Base-by-base conservation (phyloP, 1,140 invertebrate species). In the Hyles euphorbiae region DNA sequence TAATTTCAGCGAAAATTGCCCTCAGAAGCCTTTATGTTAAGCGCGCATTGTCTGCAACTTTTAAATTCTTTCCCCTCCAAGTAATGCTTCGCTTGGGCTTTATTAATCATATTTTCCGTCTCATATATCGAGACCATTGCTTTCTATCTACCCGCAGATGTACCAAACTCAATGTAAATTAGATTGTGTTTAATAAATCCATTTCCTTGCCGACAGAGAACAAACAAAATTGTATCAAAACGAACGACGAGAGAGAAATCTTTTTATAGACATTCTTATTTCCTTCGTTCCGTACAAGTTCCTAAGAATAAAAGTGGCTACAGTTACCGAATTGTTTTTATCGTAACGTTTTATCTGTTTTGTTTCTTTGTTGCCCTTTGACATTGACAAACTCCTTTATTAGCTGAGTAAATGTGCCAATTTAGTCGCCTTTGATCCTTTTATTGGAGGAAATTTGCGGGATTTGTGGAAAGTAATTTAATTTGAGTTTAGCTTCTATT, bases 311-410 rank as follows among this genome's bases (percentile, higher is more conserved):
- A 57, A 53, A 58, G 59, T 50, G 62, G 60, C 49, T 61, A 59
- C 56, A 52, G 53, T 65, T 60, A 54, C 63, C 34, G 44, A 65
- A 61, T 60, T 60, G 63, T 45, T 54, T 60, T 65, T 61, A 58
- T 65, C 55, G 47, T 34, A 52, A 48, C 44, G 51, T 60, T 61
- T 66, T 66, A 59, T 58, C 52, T 61, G 53, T 58, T 40, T 61
- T 55, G 50, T 58, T 47, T 45, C 32, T 59, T 33, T 50, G 55
- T 34, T 47, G 52, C 12, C 47, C 9, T 46, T 9, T 56, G 49
- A 53, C 53, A 56, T 53, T 53, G 51, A 54, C 6, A 53, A 53
- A 60, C 3, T 34, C 49, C 56, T 64, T 64, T 62, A 61, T 61
- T 53, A 53, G 49, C 7, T 44, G 34, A 57, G 54, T 55, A 34